Evolutionary conservation across 2,113 vertebrate genomes (phyloP).

Genomic region (Vidua chalybeata): DNA sequence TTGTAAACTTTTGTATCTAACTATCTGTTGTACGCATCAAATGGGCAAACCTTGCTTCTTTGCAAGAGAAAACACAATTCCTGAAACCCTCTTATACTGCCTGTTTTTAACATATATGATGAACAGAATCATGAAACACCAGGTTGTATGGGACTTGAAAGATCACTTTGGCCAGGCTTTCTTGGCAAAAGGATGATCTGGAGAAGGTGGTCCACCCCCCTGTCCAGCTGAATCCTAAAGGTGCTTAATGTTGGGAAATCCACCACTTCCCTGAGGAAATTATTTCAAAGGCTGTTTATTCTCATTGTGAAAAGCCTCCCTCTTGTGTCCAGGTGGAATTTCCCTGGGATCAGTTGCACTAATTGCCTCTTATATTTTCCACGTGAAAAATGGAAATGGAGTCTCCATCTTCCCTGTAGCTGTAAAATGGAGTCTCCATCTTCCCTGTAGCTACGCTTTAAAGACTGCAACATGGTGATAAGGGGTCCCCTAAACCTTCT

Average conservation of each 20-base stretch:
- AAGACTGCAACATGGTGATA: background rate
- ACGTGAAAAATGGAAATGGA: no score
- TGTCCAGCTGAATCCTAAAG: background rate
- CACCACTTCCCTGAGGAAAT: background rate
- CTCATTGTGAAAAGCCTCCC: background rate
- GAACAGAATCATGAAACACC: background rate
- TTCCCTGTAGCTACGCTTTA: background rate
- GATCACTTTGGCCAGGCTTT: background rate
- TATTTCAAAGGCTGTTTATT: background rate
- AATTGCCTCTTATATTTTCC: fast-evolving
- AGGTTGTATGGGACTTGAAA: background rate
- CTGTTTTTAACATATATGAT: background rate
- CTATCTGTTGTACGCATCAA: background rate
- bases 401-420: background rate
- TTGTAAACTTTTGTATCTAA: background rate
- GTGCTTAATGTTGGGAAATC: background rate
- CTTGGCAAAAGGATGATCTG: background rate
- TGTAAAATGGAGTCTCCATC: background rate
- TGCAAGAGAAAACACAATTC: background rate
- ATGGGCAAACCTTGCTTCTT: background rate
- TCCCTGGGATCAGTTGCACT: background rate
- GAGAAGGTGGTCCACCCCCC: background rate
- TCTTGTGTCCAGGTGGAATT: background rate
- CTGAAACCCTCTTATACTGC: background rate
- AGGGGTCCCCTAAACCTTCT: background rate